Conservation (phyloP, 2,113 vertebrate genomes). For the Noctilio leporinus region DNA sequence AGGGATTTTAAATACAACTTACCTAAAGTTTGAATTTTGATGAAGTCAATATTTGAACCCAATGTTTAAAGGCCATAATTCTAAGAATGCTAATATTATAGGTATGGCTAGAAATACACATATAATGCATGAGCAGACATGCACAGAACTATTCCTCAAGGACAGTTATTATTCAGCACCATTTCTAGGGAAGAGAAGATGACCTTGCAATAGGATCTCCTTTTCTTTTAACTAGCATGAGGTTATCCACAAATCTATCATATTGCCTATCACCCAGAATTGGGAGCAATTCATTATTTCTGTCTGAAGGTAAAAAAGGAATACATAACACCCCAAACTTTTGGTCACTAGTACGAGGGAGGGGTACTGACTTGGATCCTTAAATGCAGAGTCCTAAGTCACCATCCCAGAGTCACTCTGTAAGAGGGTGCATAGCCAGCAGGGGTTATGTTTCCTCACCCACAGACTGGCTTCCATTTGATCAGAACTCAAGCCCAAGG, state of each 20-base stretch:
- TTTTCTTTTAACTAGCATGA: not conserved
- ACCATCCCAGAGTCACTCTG: not conserved
- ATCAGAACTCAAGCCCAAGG: not conserved
- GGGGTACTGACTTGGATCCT: no score
- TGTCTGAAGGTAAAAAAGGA: not conserved
- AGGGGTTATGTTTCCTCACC: not conserved
- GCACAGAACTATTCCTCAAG: not conserved
- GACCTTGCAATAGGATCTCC: not conserved
- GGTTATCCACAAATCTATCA: not conserved
- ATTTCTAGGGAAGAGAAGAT: not conserved
- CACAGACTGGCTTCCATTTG: not conserved
- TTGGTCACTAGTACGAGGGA: not conserved
- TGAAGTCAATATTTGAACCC: not conserved
- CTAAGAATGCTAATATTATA: not conserved
- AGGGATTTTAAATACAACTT: not conserved
- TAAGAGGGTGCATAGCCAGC: not conserved
- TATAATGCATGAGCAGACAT: accelerated
- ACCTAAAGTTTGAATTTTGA: not conserved
- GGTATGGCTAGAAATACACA: not conserved
- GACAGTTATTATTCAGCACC: not conserved
- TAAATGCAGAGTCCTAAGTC: not conserved
- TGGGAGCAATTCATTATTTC: not conserved
- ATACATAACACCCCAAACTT: not conserved
- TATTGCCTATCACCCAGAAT: not conserved
- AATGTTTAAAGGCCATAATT: not conserved